Conservation (phyloP, 2,888 invertebrate species). For the Polyommatus iphigenia region DNA sequence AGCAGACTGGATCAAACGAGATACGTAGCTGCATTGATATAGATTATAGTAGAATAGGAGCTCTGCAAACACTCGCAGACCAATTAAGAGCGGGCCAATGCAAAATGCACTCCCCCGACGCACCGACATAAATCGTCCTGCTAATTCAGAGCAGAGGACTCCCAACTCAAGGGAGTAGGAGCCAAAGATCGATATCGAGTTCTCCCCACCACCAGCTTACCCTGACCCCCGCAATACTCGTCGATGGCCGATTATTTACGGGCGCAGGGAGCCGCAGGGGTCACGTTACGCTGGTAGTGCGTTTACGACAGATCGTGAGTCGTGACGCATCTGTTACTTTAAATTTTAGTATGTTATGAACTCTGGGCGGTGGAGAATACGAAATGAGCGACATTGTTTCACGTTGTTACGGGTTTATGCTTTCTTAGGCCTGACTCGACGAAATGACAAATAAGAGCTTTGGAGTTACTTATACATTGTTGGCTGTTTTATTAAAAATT, state of each 20-base stretch:
- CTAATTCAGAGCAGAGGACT: conserved; percentile 66
- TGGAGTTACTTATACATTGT: background rate
- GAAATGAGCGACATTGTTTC: conserved; percentile 29
- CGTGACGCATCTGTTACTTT: conserved; percentile 76
- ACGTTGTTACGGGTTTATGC: conserved; percentile 16
- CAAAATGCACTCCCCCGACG: conserved; percentile 41
- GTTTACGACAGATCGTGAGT: conserved; percentile 71
- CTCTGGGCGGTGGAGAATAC: conserved; percentile 39
- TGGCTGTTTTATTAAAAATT: background rate
- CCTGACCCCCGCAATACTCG: conserved; percentile 53
- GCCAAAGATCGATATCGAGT: conserved; percentile 76
- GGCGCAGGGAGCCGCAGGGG: conserved; percentile 49
- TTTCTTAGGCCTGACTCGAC: background rate
- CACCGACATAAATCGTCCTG: conserved; percentile 66
- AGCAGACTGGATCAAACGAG: background rate
- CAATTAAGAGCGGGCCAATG: conserved; percentile 41
- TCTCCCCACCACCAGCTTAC: conserved; percentile 63
- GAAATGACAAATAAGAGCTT: background rate
- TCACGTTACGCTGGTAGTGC: conserved; percentile 60
- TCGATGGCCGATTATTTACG: conserved; percentile 43
- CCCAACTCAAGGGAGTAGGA: conserved; percentile 69
- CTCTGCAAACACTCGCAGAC: conserved; percentile 35
- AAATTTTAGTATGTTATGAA: conserved; percentile 65
- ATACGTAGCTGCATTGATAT: background rate
- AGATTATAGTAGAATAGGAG: background rate